Evolutionary conservation across 2,113 vertebrate genomes (phyloP).

Genomic region (Sinocyclocheilus anophthalmus): DNA sequence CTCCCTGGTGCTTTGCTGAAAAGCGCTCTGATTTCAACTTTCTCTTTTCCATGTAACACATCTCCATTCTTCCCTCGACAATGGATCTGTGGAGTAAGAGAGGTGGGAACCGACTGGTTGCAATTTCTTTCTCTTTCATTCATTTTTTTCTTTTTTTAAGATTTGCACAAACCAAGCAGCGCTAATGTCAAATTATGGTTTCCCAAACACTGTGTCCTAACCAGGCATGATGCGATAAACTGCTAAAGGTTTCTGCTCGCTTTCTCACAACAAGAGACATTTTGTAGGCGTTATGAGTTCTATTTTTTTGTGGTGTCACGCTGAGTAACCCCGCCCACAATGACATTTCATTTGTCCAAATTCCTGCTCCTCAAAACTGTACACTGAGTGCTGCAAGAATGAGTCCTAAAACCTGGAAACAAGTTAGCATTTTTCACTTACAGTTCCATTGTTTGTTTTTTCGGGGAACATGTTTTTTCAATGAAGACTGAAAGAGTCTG

Average conservation of each 20-base stretch:
- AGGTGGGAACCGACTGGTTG: not conserved
- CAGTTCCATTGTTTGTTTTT: not conserved
- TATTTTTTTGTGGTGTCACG: not conserved
- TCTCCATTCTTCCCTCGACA: slow-evolving; percentile 22
- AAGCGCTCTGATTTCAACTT: slow-evolving; percentile 50
- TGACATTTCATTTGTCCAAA: not conserved
- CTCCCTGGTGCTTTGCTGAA: slow-evolving; percentile 54
- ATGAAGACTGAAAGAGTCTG: not conserved
- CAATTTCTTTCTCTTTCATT: not conserved
- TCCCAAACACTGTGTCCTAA: not conserved
- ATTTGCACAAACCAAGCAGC: slow-evolving; percentile 5
- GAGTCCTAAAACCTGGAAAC: not conserved
- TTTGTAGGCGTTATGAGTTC: not conserved
- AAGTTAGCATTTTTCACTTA: not conserved
- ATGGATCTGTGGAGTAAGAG: slow-evolving; percentile 12
- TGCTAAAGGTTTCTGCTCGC: not conserved
- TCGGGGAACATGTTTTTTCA: too few relatives aligned
- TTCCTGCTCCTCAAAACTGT: not conserved
- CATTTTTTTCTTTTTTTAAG: not conserved
- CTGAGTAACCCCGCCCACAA: not conserved
- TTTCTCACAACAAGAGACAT: not conserved
- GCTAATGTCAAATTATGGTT: not conserved
- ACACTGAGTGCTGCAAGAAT: not conserved
- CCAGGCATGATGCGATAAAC: not conserved
- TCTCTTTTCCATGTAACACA: slow-evolving; percentile 44